These are phyloP conservation scores for Limenitis camilla DNA, from an alignment of 2,888 invertebrate species.

Conservation along the genomic window DNA sequence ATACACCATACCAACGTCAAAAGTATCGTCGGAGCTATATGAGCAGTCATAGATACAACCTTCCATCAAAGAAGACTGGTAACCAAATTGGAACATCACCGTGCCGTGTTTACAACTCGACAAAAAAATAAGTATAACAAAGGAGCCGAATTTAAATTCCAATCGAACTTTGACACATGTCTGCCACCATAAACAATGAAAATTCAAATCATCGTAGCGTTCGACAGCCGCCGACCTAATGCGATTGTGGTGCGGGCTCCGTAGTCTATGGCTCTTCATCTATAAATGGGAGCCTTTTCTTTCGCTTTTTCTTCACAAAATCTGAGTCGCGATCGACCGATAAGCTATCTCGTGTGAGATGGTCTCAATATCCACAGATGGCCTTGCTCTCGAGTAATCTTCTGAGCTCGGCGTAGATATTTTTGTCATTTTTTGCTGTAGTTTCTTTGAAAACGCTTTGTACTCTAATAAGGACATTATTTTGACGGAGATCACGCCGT, in stretches of 20 bases:
- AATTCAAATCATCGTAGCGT: conserved; percentile 71
- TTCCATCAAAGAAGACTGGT: conserved; percentile 55
- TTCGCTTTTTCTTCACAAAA: conserved; percentile 70
- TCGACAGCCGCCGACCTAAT: conserved; percentile 59
- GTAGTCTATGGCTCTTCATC: conserved; percentile 61
- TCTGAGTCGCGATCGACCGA: conserved; percentile 66
- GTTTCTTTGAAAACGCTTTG: conserved; percentile 69
- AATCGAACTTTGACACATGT: conserved; percentile 75
- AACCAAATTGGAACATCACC: conserved; percentile 74
- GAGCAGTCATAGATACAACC: conserved; percentile 66
- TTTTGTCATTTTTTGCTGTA: conserved; percentile 67
- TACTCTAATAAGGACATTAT: conserved; percentile 73
- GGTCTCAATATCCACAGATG: conserved; percentile 75
- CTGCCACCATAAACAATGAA: conserved; percentile 75
- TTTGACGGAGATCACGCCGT: conserved; percentile 67
- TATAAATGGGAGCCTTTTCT: conserved; percentile 73
- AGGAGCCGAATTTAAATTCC: conserved; percentile 74
- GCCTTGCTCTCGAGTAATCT: conserved; percentile 68
- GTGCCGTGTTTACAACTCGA: conserved; percentile 71
- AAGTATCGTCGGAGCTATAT: conserved; percentile 54
- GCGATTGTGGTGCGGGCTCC: conserved; percentile 62
- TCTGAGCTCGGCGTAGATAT: conserved; percentile 54
- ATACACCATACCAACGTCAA: conserved; percentile 66
- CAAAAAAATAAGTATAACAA: conserved; percentile 67
- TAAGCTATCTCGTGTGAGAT: conserved; percentile 71